Evolutionary conservation across 2,888 invertebrate species (phyloP).

Genomic region (Unio delphinus): DNA sequence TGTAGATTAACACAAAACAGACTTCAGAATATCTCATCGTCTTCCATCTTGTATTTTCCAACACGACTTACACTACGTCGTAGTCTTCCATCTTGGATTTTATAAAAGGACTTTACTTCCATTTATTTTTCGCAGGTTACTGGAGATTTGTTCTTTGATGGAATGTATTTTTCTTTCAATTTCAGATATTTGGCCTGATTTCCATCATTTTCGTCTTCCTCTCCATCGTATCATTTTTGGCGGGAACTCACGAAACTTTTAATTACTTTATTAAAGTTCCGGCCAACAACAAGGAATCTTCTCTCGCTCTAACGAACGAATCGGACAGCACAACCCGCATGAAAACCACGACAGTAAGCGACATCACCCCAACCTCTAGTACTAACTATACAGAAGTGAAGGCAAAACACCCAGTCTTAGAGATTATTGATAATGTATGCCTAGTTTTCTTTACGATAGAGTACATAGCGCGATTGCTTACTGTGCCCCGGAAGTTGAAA

Average conservation of each 20-base stretch:
- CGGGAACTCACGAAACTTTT: conserved; percentile 38
- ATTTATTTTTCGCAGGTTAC: neutral
- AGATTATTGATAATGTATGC: conserved; percentile 33
- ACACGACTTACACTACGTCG: too few relatives aligned
- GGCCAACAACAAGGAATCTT: neutral
- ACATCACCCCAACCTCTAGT: neutral
- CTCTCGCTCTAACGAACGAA: neutral
- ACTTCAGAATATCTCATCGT: too few relatives aligned
- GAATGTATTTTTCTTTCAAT: conserved; percentile 11
- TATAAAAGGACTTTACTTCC: too few relatives aligned
- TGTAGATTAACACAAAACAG: too few relatives aligned
- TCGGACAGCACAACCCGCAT: neutral
- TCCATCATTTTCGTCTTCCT: conserved; percentile 40
- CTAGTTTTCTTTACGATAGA: conserved; percentile 36
- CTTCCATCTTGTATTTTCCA: too few relatives aligned
- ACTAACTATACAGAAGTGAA: conserved; percentile 2
- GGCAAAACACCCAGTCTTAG: conserved; percentile 31
- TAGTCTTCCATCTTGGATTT: too few relatives aligned
- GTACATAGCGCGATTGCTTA: conserved; percentile 26
- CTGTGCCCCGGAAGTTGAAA: conserved; percentile 25
- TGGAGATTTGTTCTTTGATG: neutral
- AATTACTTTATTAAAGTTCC: conserved; percentile 12
- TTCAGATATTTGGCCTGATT: conserved; percentile 35
- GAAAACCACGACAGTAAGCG: conserved; percentile 1
- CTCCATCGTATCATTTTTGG: conserved; percentile 43